These are phyloP conservation scores for Psilopsiagon aurifrons DNA, from an alignment of 2,113 vertebrate genomes.

Conservation along the genomic window DNA sequence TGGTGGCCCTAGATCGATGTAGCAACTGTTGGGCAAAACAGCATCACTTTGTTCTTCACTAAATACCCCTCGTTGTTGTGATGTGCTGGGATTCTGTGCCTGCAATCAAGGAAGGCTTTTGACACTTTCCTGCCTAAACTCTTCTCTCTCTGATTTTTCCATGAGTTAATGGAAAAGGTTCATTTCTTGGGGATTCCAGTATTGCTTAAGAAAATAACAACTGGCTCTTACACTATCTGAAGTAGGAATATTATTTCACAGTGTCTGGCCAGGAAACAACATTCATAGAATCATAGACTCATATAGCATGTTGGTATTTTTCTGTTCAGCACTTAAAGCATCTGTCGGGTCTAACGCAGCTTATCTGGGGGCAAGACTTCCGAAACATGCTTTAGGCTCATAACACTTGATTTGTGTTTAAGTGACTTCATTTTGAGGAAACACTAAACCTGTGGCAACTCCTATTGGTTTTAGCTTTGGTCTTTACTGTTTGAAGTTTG, in stretches of 20 bases:
- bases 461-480: background rate
- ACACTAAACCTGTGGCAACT: background rate
- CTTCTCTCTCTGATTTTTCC: background rate
- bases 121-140: background rate
- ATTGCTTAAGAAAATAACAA: slow-evolving; percentile 27
- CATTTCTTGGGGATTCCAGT: background rate
- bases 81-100: background rate
- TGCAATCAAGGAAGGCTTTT: background rate
- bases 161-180: slow-evolving; percentile 19
- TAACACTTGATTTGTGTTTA: background rate
- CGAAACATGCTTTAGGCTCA: background rate
- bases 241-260: slow-evolving; percentile 34
- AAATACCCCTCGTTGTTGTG: rapidly evolving
- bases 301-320: background rate
- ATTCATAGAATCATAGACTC: background rate
- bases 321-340: background rate
- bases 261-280: background rate
- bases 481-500: background rate
- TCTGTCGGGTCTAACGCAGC: background rate
- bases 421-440: background rate
- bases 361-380: background rate
- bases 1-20: background rate
- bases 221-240: background rate
- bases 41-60: background rate
- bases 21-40: background rate